A percentile compares a stretch with the other conserved stretches of the same genome.
phyloP scores from a whole-genome alignment of 2,797 vertebrate species.

The Sebastes kiyomatsui region DNA sequence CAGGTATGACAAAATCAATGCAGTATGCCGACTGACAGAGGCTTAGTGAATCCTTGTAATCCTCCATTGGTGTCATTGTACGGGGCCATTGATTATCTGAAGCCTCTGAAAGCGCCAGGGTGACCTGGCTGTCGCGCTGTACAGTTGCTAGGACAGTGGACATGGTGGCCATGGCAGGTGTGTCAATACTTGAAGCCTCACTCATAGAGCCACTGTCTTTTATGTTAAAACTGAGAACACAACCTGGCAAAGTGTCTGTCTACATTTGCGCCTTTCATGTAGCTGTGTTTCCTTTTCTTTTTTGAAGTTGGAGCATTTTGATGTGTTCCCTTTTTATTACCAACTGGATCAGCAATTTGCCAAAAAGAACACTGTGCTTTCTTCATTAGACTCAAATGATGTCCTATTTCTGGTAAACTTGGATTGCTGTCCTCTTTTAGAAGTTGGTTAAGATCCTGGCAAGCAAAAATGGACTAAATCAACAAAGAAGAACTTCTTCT shows the following conservation, averaged over 20 bases:
- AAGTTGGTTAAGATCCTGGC: constrained; percentile 27
- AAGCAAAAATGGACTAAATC: background rate
- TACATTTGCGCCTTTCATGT: constrained; percentile 9
- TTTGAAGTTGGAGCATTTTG: constrained; percentile 6
- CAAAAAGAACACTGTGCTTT: constrained; percentile 35
- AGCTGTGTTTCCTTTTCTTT: constrained; percentile 9
- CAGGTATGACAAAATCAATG: constrained; percentile 73
- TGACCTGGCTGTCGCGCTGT: constrained; percentile 60
- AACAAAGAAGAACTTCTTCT: constrained; percentile 1
- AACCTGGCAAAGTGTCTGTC: constrained; percentile 3
- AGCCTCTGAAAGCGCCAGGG: constrained; percentile 58
- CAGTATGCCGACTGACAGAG: constrained; percentile 46
- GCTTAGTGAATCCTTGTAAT: constrained; percentile 67
- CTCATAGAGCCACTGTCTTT: constrained; percentile 13
- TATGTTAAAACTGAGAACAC: constrained; percentile 1
- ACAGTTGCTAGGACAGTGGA: constrained; percentile 60
- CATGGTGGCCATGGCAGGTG: constrained; percentile 47
- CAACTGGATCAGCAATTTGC: constrained; percentile 28
- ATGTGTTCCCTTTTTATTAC: constrained; percentile 38
- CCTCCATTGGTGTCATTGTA: constrained; percentile 74
- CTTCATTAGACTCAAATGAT: constrained; percentile 31
- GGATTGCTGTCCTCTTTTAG: constrained; percentile 15
- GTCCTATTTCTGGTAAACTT: constrained; percentile 26
- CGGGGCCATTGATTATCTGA: constrained; percentile 72
- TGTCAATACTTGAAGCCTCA: constrained; percentile 57